Evolutionary conservation across 2,797 vertebrate genomes (phyloP).

Genomic region (Pipistrellus pygmaeus): DNA sequence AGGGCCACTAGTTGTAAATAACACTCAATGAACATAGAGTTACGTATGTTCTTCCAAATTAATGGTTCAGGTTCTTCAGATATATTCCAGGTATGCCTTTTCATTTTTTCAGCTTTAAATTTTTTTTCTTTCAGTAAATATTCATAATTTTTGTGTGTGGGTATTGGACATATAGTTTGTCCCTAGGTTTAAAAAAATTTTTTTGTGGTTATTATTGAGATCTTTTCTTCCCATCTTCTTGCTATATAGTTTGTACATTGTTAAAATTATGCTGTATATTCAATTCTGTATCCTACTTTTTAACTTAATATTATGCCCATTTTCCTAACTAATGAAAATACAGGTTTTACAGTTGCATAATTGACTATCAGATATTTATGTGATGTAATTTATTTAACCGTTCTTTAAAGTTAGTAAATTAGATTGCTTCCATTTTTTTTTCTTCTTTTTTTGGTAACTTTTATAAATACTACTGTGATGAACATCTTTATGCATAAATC

Average conservation of each 20-base stretch:
- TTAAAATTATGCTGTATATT: conserved; percentile 24
- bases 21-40: background rate
- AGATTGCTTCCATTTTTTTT: background rate
- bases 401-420: conserved; percentile 49
- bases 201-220: background rate
- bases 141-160: conserved; percentile 32
- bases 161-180: conserved; percentile 33
- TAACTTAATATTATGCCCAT: conserved; percentile 45
- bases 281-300: conserved; percentile 43
- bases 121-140: conserved; percentile 34
- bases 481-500: conserved; percentile 40
- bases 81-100: background rate
- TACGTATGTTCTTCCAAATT: background rate
- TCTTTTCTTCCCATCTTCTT: conserved; percentile 38
- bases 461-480: conserved; percentile 10
- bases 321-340: conserved; percentile 58
- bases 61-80: background rate
- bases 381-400: conserved; percentile 13
- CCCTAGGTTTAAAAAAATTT: background rate
- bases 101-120: background rate
- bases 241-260: conserved; percentile 9
- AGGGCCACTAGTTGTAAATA: background rate
- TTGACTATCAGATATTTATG: conserved; percentile 45
- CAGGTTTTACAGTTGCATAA: conserved; percentile 36
- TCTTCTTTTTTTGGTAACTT: background rate